A percentile compares a stretch with the other conserved stretches of the same genome.
phyloP scores from a whole-genome alignment of 2,113 vertebrate genomes.

The Thamnaconus septentrionalis region DNA sequence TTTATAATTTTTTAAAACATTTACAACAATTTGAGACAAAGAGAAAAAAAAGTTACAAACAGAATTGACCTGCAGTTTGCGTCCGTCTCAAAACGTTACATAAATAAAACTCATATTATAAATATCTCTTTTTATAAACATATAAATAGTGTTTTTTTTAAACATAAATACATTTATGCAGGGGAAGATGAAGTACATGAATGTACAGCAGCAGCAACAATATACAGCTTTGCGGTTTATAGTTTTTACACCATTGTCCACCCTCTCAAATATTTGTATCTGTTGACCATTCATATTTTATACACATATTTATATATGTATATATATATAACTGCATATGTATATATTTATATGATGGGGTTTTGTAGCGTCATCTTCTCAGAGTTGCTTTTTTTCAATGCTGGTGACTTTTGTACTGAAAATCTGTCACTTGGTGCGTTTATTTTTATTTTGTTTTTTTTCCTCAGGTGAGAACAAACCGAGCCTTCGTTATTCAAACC shows the following conservation, averaged over 20 bases:
- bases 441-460: slow-evolving; percentile 34
- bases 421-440: slow-evolving; percentile 60
- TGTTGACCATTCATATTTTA: slow-evolving; percentile 51
- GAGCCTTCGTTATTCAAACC: slow-evolving; percentile 64
- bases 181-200: slow-evolving; percentile 77
- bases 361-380: slow-evolving; percentile 63
- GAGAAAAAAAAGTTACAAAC: slow-evolving; percentile 76
- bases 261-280: slow-evolving; percentile 57
- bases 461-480: slow-evolving; percentile 67
- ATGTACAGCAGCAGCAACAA: slow-evolving; percentile 81
- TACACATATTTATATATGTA: slow-evolving; percentile 61
- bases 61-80: slow-evolving; percentile 82
- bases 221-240: slow-evolving; percentile 80
- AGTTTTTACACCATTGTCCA: slow-evolving; percentile 74
- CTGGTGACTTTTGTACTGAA: slow-evolving; percentile 74
- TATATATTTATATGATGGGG: slow-evolving; percentile 46
- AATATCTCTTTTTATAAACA: slow-evolving; percentile 88
- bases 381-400: slow-evolving; percentile 61
- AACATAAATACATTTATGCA: slow-evolving; percentile 87
- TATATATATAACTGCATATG: slow-evolving; percentile 62
- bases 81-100: slow-evolving; percentile 81
- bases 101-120: slow-evolving; percentile 86
- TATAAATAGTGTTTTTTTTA: slow-evolving; percentile 81
- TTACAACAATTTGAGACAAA: slow-evolving; percentile 80
- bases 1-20: slow-evolving; percentile 78